Conservation (phyloP, 2,113 vertebrate genomes). For the Strix aluco region DNA sequence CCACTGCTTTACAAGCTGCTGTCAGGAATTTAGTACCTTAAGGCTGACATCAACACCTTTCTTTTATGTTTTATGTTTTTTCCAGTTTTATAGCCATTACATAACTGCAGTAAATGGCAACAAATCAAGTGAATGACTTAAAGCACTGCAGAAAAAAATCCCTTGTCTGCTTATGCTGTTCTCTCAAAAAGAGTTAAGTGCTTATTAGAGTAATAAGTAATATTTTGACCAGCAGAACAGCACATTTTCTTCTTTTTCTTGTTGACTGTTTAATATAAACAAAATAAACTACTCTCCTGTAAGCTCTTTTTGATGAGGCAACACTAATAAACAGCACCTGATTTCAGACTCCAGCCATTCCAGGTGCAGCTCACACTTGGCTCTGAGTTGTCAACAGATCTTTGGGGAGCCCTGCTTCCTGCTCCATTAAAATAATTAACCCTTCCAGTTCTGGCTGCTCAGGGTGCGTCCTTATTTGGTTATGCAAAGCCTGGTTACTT, state of each 20-base stretch:
- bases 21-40: constrained; percentile 73
- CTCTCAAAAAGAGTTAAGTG: constrained; percentile 24
- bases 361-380: constrained; percentile 36
- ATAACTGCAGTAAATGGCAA: constrained; percentile 67
- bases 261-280: not conserved
- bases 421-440: not conserved
- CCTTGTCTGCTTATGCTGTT: not conserved
- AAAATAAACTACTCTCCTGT: not conserved
- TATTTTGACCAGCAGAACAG: not conserved
- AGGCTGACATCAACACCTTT: constrained; percentile 74
- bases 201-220: constrained; percentile 56
- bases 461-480: not conserved
- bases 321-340: not conserved
- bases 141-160: not conserved
- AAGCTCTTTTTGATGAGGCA: constrained; percentile 26
- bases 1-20: constrained; percentile 71
- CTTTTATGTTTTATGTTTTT: constrained; percentile 72
- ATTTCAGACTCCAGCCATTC: constrained; percentile 27
- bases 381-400: not conserved
- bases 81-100: constrained; percentile 67
- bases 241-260: constrained; percentile 2
- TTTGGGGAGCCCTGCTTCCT: not conserved
- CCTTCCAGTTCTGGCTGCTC: not conserved
- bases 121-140: constrained; percentile 67
- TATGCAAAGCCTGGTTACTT: not conserved